Base-by-base conservation (phyloP, 2,113 vertebrate species). In the Lophura nycthemera region DNA sequence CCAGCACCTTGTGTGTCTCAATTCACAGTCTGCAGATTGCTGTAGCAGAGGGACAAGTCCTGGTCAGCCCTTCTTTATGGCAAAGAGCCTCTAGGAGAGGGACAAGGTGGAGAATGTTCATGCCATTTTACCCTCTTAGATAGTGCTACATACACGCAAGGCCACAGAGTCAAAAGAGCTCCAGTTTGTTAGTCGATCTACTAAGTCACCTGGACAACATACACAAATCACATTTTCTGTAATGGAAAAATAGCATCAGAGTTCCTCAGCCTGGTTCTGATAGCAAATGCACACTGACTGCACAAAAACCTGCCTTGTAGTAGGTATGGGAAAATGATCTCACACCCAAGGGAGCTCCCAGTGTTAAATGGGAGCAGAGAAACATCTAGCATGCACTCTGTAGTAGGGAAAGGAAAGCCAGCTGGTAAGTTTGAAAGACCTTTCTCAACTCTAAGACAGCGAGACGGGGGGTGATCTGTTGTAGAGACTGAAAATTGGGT, bases 201-300 rank as follows among this genome's bases (percentile, higher is more conserved):
- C 54, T 67, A 83, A 42, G 30, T 40, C 24, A 40, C 65, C 63
- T 86, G 60, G 34, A 74, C 18, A 21, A 71, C 18, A 19, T 12
- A 60, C 13, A 66, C 43, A 43, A 43, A 78, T 16, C 29, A 64
- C 0, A 0, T 50, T 74, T 92, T 73, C 71, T 52, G 52, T 4
- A 8, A 48, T 2, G 2, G 78, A 69, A 40, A 88, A 74, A 52
- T 29, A 57, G 21, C 0, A 0, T 15, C 61, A 25, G 42, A 36
- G 72, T 77, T 36, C 48, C 61, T 82, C 2, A 2, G 5, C 40
- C n/a, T 88, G 57, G 12, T 50, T 83, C 89, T 45, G 48, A 91
- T 20, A 61, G 10, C 24, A 15, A 22, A 34, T 13, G 48, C 11
- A 30, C 7, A 18, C 30, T 27, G 36, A 47, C 64, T 30, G 10